phyloP scores from a whole-genome alignment of 2,797 vertebrate genomes.

The Nasua narica region DNA sequence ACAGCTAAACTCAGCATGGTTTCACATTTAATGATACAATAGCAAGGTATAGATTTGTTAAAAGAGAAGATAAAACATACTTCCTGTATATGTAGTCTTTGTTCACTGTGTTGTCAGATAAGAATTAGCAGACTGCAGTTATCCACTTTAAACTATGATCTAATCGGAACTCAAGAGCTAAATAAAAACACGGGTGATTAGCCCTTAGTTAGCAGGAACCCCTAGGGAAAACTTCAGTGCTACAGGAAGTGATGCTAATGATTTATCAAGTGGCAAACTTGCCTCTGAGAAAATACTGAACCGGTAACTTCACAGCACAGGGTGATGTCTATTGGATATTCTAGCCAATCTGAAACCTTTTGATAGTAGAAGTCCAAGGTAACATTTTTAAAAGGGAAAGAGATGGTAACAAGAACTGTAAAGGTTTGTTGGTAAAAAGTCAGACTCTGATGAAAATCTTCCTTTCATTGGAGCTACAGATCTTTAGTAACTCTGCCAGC shows the following conservation, averaged over 20 bases:
- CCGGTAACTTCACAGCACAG: neutral
- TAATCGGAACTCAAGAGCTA: slow-evolving; percentile 71
- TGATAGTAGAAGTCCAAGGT: neutral
- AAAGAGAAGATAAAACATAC: neutral
- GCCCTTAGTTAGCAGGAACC: slow-evolving; percentile 62
- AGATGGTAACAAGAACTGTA: neutral
- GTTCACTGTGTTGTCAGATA: slow-evolving; percentile 38
- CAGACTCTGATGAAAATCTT: slow-evolving; percentile 24
- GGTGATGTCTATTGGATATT: neutral
- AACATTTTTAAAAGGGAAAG: neutral
- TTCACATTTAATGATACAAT: slow-evolving; percentile 2
- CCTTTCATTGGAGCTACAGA: neutral
- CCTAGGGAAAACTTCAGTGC: slow-evolving; percentile 55
- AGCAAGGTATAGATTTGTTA: neutral
- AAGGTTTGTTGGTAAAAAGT: slow-evolving; percentile 12
- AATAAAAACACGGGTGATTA: slow-evolving; percentile 70
- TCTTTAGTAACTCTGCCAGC: slow-evolving; percentile 14
- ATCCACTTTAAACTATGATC: slow-evolving; percentile 66
- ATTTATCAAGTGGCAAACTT: slow-evolving; percentile 59
- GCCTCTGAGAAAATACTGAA: slow-evolving; percentile 48
- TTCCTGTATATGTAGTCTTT: slow-evolving; percentile 29
- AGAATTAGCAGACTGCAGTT: slow-evolving; percentile 55
- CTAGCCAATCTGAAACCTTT: neutral
- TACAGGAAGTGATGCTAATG: slow-evolving; percentile 70
- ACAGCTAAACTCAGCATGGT: neutral